These are phyloP conservation scores for Gobionotothen gibberifrons DNA, from an alignment of 2,797 vertebrate genomes.

Conservation along the genomic window DNA sequence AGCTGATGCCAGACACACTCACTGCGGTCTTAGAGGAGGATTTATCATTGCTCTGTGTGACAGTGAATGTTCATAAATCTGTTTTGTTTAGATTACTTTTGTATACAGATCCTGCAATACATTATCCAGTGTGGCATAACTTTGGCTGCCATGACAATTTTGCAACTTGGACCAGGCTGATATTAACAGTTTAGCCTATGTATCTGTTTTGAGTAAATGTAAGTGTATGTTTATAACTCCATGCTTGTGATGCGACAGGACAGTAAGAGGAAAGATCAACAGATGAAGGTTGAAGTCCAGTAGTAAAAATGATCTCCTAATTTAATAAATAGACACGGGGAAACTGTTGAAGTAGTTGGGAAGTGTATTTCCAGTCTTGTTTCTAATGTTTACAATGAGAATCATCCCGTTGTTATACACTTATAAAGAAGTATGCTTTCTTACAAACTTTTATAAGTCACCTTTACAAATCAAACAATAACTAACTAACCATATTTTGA, in stretches of 20 bases:
- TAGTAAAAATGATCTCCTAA: not conserved
- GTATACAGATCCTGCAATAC: constrained; percentile 66
- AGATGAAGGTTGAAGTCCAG: not conserved
- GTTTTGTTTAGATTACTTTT: constrained; percentile 73
- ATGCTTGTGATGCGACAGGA: not conserved
- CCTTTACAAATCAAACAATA: not conserved
- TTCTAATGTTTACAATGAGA: not conserved
- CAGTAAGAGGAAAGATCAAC: not conserved
- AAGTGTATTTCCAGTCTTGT: not conserved
- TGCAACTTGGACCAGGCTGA: constrained; percentile 21
- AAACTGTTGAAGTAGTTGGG: constrained; percentile 3
- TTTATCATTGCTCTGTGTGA: constrained; percentile 69
- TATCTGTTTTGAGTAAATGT: constrained; percentile 15
- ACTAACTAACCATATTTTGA: too few relatives aligned
- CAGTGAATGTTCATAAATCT: constrained; percentile 76
- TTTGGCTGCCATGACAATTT: constrained; percentile 49
- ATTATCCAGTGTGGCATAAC: constrained; percentile 61
- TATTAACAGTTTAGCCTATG: constrained; percentile 12
- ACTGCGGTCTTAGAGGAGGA: constrained; percentile 36
- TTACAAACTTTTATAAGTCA: not conserved
- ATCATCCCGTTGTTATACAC: not conserved
- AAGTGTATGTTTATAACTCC: not conserved
- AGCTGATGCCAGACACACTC: constrained; percentile 61
- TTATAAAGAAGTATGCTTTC: not conserved
- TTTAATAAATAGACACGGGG: not conserved